Conservation (phyloP, 2,888 invertebrate genomes). For the Sarcophaga rosellei region DNA sequence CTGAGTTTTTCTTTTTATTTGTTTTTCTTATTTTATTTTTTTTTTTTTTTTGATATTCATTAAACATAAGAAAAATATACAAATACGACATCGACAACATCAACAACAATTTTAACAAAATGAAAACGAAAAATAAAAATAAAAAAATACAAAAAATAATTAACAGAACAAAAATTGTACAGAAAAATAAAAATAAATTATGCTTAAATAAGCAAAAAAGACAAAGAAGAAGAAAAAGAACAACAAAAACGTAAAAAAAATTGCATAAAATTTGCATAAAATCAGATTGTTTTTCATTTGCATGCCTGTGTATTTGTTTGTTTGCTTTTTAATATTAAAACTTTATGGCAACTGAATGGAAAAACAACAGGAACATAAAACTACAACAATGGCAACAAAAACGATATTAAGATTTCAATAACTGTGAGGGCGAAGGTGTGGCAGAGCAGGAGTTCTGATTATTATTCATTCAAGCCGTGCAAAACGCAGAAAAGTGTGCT, state of each 20-base stretch:
- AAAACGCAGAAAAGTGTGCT: conserved; percentile 17
- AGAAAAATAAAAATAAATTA: conserved; percentile 61
- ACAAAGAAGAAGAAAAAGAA: conserved; percentile 5
- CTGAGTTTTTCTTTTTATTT: conserved; percentile 26
- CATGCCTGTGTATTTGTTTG: conserved; percentile 3
- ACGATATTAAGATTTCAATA: conserved; percentile 45
- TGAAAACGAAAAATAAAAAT: conserved; percentile 10
- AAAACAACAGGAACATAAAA: conserved; percentile 28
- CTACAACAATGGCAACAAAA: conserved; percentile 6
- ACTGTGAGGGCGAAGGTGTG: neutral
- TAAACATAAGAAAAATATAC: conserved; percentile 45
- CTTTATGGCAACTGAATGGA: conserved; percentile 19
- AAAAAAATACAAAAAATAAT: conserved; percentile 54
- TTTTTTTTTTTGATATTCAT: conserved; percentile 32
- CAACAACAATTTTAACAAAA: conserved; percentile 5
- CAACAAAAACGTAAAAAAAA: conserved; percentile 38
- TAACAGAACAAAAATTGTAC: conserved; percentile 57
- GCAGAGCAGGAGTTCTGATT: conserved; percentile 25
- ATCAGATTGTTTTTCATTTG: conserved; percentile 20
- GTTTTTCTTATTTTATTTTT: neutral
- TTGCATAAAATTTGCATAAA: conserved; percentile 66
- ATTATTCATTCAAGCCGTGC: conserved; percentile 22
- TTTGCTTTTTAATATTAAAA: conserved; percentile 39
- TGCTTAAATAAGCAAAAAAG: conserved; percentile 53
- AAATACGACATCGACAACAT: conserved; percentile 47